A percentile compares a stretch with the other conserved stretches of the same genome.
Evolutionary conservation across 1,140 invertebrate genomes (phyloP).

Genomic region (Papilio machaon): DNA sequence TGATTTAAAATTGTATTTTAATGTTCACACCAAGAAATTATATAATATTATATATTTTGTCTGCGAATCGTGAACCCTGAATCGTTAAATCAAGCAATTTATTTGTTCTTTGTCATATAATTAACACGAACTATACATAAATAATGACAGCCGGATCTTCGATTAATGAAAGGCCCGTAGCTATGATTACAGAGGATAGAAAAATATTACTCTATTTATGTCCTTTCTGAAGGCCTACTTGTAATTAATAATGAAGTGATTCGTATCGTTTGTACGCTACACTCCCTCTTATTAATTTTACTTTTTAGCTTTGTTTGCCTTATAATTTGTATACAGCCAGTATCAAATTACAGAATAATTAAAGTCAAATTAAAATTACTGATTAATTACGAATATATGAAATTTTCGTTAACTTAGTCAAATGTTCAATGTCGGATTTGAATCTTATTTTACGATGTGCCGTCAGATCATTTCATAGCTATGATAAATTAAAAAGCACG

Average conservation of each 20-base stretch:
- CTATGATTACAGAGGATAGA: not conserved
- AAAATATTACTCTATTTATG: not conserved
- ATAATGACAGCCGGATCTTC: not conserved
- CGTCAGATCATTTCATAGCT: not conserved
- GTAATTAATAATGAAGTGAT: constrained; percentile 9
- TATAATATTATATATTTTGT: no score
- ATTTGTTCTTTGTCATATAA: not conserved
- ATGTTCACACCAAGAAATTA: no score
- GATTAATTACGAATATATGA: not conserved
- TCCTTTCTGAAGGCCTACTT: not conserved
- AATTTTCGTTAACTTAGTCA: not conserved
- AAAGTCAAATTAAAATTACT: not conserved
- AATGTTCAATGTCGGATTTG: not conserved
- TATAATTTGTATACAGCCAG: not conserved
- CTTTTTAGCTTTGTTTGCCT: not conserved
- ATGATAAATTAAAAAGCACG: not conserved
- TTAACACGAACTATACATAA: not conserved
- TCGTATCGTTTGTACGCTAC: not conserved
- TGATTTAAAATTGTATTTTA: no score
- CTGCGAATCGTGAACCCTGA: no score
- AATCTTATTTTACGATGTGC: not conserved
- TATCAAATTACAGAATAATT: not conserved
- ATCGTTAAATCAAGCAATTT: no score
- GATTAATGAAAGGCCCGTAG: not conserved
- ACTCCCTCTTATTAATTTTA: not conserved